Base-by-base conservation (phyloP, 2,888 invertebrate species). In the Cybosia mesomella region DNA sequence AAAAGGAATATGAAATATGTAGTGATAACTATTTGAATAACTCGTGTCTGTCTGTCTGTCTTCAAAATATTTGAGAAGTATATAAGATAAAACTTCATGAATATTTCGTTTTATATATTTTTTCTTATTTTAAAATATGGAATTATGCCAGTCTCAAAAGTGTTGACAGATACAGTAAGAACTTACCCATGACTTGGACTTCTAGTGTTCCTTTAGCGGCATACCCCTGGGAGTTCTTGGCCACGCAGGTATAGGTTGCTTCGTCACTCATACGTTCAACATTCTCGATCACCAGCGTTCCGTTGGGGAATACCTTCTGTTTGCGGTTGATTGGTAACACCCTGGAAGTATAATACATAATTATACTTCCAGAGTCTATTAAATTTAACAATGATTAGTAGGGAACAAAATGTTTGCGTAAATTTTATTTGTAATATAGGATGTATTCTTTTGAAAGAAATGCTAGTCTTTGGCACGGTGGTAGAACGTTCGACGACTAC, bases 151-250 rank as follows among this genome's bases (percentile, higher is more conserved):
- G 22, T 68, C 79, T 73, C 73, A 81, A 74, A 80, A 74, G 63
- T 74, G 68, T 75, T 66, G 36, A 9, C 65, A 54, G 9, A 58
- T 2, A 18, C 53, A 34, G 34, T 58, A 18, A 9, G 18, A 36
- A 96, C 98, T 97, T 96, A 99, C 99, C 99, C 98, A 99, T 98
- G 67, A 99, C 98, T 97, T 98, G 98, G 72, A 99, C 97, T 96
- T 98, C 98, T 71, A 99, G 96, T 43, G 97, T 97, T 85, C 98
- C 98, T 74, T 98, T 96, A 55, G 98, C 98, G 79, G 97, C 98
- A 93, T 98, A 98, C 70, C 98, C 98, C 89, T 98, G 98, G 18
- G 97, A 97, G 92, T 98, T 98, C 89, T 97, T 97, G 32, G 98
- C 99, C 34, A 98, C 98, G 90, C 99, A 99, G 0, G 98, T 98